Evolutionary conservation across 2,113 vertebrate species (phyloP), one percentile per base, ranked within the genome.

Genomic region (Melanotaenia duboulayi): DNA sequence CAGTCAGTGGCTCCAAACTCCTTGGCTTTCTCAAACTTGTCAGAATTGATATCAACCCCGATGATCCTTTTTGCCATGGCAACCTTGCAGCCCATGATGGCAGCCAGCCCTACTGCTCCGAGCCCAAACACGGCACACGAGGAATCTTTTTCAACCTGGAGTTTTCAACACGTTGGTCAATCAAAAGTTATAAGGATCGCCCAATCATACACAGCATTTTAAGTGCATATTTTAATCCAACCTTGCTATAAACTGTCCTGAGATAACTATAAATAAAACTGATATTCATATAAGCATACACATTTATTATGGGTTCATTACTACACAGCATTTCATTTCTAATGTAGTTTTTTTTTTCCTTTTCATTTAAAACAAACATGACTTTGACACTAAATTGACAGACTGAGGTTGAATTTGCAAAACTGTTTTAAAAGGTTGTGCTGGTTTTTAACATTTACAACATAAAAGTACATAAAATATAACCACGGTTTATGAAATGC

Each of bases 61-160:
- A 90, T 87, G 61, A 90, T 90, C 20, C 2, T 83, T 17, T 16
- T 60, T 1, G 86, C 86, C 23, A 11, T 42, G 0, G 75, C 72
- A 5, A 7, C 24, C 55, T 65, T 39, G 56, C 89, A 85, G 44
- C 89, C 89, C 84, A 87, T 87, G 48, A 89, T 9, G 0, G 87
- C 95, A 0, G 95, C 95, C 49, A 98, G 93, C 14, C 96, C 95
- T 0, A 96, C 93, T 0, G 94, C 94, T 61, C 96, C 96, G 0
- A 97, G 85, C 39, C 96, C 96, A 0, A 97, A 96, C 67, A 98
- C 5, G 0, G 93, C 96, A 59, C 97, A 97, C 0, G 75, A 89
- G 10, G 96, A 96, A 23, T 93, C 94, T 28, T 88, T 80, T 60
- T 96, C 92, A 39, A 97, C 96, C 95, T 97, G 66, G 2, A 78